A percentile compares a stretch with the other conserved stretches of the same genome.
phyloP scores from a whole-genome alignment of 2,113 vertebrate genomes.

The Marmota flaviventris region DNA sequence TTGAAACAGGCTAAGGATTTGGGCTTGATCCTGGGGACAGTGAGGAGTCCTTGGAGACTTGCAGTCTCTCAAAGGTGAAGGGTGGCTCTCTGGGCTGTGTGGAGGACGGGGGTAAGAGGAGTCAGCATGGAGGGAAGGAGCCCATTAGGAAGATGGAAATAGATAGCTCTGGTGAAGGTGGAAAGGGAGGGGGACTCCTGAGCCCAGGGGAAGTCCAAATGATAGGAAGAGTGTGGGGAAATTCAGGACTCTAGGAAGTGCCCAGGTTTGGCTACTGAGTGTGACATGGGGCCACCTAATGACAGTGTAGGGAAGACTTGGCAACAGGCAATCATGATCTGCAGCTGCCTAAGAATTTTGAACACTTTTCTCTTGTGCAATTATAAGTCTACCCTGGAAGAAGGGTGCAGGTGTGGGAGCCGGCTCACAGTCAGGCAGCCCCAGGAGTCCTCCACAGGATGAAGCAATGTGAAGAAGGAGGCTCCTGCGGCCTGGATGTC shows the following conservation, averaged over 20 bases:
- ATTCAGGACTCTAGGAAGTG: not conserved
- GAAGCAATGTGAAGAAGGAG: not conserved
- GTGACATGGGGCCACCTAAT: too few relatives aligned
- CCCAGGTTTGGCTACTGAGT: rapidly evolving
- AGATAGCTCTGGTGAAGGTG: not conserved
- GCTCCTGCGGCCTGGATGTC: not conserved
- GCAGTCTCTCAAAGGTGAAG: not conserved
- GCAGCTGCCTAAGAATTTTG: not conserved
- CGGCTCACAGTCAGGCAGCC: not conserved
- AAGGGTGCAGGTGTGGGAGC: rapidly evolving
- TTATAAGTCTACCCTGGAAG: not conserved
- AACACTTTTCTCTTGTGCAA: not conserved
- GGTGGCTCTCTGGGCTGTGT: not conserved
- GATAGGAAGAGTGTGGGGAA: not conserved
- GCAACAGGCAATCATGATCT: too few relatives aligned
- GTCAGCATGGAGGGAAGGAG: not conserved
- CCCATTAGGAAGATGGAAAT: not conserved
- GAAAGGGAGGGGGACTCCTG: too few relatives aligned
- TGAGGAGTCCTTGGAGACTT: not conserved
- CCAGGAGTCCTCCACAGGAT: rapidly evolving
- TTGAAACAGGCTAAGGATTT: not conserved
- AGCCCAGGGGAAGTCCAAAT: not conserved
- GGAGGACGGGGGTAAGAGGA: not conserved
- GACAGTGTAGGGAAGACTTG: not conserved
- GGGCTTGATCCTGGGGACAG: not conserved